These are phyloP conservation scores for Pogona vitticeps DNA, from an alignment of 2,113 vertebrate species.

Conservation along the genomic window DNA sequence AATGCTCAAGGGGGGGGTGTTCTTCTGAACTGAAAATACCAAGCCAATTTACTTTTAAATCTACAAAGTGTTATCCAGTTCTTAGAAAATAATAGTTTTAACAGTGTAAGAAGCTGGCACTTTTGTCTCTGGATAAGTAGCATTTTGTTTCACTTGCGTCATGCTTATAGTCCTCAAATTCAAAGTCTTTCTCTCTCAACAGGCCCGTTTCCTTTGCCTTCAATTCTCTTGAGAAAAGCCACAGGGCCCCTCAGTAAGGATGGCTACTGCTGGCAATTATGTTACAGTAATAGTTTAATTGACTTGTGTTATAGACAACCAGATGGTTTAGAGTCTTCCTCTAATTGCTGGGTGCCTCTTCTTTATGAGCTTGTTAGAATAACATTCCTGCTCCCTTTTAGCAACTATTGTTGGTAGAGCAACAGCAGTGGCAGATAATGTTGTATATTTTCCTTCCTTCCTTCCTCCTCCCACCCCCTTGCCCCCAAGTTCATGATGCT, in stretches of 20 bases:
- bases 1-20: too few relatives aligned
- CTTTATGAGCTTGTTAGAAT: conserved; percentile 22
- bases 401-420: background rate
- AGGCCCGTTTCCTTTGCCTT: too few relatives aligned
- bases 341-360: background rate
- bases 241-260: background rate
- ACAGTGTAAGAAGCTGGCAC: background rate
- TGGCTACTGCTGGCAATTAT: background rate
- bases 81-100: background rate
- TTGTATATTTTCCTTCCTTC: too few relatives aligned
- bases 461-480: background rate
- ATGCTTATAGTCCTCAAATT: background rate
- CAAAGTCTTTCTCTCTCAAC: too few relatives aligned
- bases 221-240: background rate
- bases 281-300: conserved; percentile 11
- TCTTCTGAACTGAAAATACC: too few relatives aligned
- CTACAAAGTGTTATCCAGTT: background rate
- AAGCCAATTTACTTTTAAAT: too few relatives aligned
- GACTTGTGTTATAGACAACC: background rate
- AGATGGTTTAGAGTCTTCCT: conserved; percentile 13
- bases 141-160: background rate
- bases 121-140: too few relatives aligned
- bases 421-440: background rate
- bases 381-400: background rate
- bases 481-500: too few relatives aligned